These are phyloP conservation scores for Mamestra configurata DNA, from an alignment of 1,140 invertebrate species.

Conservation along the genomic window DNA sequence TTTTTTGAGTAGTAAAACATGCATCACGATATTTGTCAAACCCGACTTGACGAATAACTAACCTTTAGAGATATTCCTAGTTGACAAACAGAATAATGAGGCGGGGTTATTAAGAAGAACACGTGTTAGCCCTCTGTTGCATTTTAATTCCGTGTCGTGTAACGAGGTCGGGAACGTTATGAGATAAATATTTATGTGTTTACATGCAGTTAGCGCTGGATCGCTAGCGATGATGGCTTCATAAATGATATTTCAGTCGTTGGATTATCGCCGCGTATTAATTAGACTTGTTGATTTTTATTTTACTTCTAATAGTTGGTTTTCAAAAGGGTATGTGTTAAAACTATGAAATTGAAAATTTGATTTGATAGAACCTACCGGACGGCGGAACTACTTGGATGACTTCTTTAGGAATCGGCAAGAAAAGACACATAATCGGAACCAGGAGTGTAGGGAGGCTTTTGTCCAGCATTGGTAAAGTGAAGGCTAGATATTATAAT, in stretches of 20 bases:
- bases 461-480: too few species aligned
- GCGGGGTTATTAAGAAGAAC: background rate
- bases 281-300: slow-evolving; percentile 36
- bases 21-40: too few species aligned
- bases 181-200: slow-evolving; percentile 51
- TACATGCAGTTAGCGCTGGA: slow-evolving; percentile 48
- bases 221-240: slow-evolving; percentile 45
- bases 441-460: too few species aligned
- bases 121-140: background rate
- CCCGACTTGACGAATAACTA: too few species aligned
- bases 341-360: too few species aligned
- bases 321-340: background rate
- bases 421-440: too few species aligned
- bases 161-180: slow-evolving; percentile 27
- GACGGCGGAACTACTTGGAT: too few species aligned
- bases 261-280: slow-evolving; percentile 35
- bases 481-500: too few species aligned
- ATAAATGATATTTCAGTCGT: slow-evolving; percentile 48
- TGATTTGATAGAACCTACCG: too few species aligned
- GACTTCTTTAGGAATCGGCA: too few species aligned
- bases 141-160: slow-evolving; percentile 2
- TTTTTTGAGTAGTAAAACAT: too few species aligned
- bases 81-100: background rate
- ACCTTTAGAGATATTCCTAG: background rate
- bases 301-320: slow-evolving; percentile 1